Evolutionary conservation across 2,888 invertebrate genomes (phyloP).

Genomic region (Aphidoletes aphidimyza): DNA sequence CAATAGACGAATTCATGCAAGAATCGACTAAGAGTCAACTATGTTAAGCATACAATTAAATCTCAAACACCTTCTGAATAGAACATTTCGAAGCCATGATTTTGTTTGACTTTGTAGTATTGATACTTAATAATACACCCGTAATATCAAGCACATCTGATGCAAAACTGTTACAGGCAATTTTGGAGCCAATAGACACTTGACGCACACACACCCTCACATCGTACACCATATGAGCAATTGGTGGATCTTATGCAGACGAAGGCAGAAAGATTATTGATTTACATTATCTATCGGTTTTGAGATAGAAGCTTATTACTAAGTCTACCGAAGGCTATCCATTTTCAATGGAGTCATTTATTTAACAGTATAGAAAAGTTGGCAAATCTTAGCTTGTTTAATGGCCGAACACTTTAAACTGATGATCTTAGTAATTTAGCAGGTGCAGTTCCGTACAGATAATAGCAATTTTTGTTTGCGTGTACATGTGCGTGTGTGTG

Average conservation of each 20-base stretch:
- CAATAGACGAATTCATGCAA: too few relatives aligned
- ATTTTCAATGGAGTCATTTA: too few relatives aligned
- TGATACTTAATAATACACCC: constrained; percentile 12
- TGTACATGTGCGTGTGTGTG: too few relatives aligned
- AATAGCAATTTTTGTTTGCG: too few relatives aligned
- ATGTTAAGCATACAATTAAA: neutral
- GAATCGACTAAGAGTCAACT: neutral
- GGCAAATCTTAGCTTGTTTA: too few relatives aligned
- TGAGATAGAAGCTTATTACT: neutral
- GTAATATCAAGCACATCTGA: neutral
- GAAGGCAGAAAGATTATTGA: neutral
- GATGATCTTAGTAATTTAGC: too few relatives aligned
- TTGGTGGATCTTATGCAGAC: too few relatives aligned
- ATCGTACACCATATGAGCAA: too few relatives aligned
- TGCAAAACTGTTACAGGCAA: constrained; percentile 5
- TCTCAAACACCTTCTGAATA: constrained; percentile 28
- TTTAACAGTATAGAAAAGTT: too few relatives aligned
- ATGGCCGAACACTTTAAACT: too few relatives aligned
- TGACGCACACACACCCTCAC: too few relatives aligned
- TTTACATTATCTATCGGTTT: neutral
- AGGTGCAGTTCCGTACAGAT: too few relatives aligned
- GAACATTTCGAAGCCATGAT: constrained; percentile 22
- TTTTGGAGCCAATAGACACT: neutral
- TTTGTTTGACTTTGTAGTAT: neutral
- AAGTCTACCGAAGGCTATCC: neutral